Evolutionary conservation across 2,888 invertebrate species (phyloP).

Genomic region (Synergus laeviventris): DNA sequence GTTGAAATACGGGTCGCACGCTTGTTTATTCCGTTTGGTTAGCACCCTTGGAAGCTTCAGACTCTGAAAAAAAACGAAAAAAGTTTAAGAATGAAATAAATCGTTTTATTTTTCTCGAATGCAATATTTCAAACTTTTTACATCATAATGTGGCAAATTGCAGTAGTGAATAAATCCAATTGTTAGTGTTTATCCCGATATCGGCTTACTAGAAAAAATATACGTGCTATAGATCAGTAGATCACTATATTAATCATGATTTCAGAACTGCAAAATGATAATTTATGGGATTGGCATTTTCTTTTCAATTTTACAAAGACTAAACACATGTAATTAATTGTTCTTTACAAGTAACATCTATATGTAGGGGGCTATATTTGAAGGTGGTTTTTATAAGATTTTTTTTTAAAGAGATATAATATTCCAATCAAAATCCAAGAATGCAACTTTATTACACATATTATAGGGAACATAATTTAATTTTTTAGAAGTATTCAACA

Average conservation of each 20-base stretch:
- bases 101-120: neutral
- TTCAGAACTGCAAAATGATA: neutral
- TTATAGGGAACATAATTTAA: too few relatives aligned
- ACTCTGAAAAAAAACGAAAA: neutral
- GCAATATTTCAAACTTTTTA: neutral
- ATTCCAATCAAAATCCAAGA: too few relatives aligned
- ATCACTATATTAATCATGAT: neutral
- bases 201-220: neutral
- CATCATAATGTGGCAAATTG: neutral
- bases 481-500: too few relatives aligned
- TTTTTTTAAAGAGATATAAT: too few relatives aligned
- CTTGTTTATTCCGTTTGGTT: conserved; percentile 35
- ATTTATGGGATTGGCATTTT: too few relatives aligned
- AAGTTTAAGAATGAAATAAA: neutral
- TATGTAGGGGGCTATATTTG: too few relatives aligned
- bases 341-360: too few relatives aligned
- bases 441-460: too few relatives aligned
- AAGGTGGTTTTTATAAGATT: too few relatives aligned
- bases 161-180: neutral
- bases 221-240: neutral
- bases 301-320: too few relatives aligned
- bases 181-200: neutral
- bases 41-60: conserved; percentile 9
- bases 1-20: conserved; percentile 47
- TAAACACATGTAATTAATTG: too few relatives aligned